A percentile compares a stretch with the other conserved stretches of the same genome.
phyloP scores from a whole-genome alignment of 1,140 invertebrate species.

The Drosophila truncata region DNA sequence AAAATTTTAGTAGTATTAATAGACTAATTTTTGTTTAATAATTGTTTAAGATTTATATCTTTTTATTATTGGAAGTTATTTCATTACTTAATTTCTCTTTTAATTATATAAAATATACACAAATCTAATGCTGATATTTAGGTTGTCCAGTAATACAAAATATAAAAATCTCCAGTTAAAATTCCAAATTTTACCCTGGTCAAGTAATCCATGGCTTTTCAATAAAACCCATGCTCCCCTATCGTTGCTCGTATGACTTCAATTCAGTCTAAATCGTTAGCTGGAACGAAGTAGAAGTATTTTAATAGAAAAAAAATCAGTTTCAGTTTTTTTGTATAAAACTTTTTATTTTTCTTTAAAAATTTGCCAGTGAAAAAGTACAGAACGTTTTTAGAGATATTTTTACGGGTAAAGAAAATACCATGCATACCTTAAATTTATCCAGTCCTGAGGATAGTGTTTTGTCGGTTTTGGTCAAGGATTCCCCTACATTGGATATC shows the following conservation, averaged over 20 bases:
- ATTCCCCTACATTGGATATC: not conserved
- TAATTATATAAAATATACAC: too few species aligned
- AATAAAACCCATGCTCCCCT: not conserved
- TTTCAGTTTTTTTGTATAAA: not conserved
- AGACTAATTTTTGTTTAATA: not conserved
- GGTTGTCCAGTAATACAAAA: too few species aligned
- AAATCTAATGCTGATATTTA: too few species aligned
- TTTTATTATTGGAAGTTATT: too few species aligned
- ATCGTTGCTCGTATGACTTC: not conserved
- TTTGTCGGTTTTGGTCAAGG: not conserved
- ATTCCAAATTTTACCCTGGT: not conserved
- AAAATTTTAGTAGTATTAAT: too few species aligned
- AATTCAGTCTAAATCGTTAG: not conserved
- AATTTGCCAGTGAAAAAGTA: conserved; percentile 2
- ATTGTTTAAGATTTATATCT: not conserved
- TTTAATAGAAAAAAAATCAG: not conserved
- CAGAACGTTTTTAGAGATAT: not conserved
- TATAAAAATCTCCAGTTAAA: not conserved
- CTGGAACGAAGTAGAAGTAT: not conserved
- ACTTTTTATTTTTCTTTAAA: not conserved
- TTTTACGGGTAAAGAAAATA: not conserved
- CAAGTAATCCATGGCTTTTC: not conserved
- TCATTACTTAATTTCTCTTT: too few species aligned
- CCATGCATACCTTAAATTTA: not conserved
- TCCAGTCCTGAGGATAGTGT: not conserved